Evolutionary conservation across 2,888 invertebrate species (phyloP).

Genomic region (Tupiocoris notatus): DNA sequence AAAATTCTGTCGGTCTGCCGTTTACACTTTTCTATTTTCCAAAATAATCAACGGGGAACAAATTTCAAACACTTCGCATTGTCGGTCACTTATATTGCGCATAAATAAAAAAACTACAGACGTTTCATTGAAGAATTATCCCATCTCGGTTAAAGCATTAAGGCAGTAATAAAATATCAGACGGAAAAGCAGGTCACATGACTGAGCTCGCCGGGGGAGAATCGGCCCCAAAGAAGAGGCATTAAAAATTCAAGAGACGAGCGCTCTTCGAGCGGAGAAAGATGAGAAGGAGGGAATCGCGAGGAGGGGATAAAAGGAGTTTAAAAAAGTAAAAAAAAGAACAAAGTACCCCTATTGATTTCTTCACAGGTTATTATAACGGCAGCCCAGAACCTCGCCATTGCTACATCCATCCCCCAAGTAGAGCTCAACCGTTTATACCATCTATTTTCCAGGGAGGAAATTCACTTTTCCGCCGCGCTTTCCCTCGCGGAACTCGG

Average conservation of each 20-base stretch:
- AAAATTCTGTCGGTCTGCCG: too few relatives aligned
- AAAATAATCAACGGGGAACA: too few relatives aligned
- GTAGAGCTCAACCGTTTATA: not conserved
- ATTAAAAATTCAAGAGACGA: conserved; percentile 27
- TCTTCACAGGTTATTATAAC: conserved; percentile 15
- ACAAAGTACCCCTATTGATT: conserved; percentile 21
- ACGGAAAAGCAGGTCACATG: not conserved
- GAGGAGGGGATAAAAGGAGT: not conserved
- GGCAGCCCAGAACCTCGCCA: not conserved
- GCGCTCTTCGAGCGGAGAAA: not conserved
- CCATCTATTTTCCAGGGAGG: not conserved
- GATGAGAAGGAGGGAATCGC: not conserved
- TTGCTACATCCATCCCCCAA: not conserved
- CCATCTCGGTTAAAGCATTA: conserved; percentile 10
- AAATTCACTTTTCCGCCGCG: not conserved
- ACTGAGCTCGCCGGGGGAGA: not conserved
- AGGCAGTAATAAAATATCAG: conserved; percentile 18
- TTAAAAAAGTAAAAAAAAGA: not conserved
- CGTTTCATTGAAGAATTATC: conserved; percentile 5
- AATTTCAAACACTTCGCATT: not conserved
- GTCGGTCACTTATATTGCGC: not conserved
- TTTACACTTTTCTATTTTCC: too few relatives aligned
- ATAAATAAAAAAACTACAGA: conserved; percentile 7
- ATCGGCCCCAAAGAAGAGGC: not conserved
- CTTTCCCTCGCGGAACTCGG: not conserved